Evolutionary conservation across 2,797 vertebrate genomes (phyloP).

Genomic region (Distichodus sexfasciatus): DNA sequence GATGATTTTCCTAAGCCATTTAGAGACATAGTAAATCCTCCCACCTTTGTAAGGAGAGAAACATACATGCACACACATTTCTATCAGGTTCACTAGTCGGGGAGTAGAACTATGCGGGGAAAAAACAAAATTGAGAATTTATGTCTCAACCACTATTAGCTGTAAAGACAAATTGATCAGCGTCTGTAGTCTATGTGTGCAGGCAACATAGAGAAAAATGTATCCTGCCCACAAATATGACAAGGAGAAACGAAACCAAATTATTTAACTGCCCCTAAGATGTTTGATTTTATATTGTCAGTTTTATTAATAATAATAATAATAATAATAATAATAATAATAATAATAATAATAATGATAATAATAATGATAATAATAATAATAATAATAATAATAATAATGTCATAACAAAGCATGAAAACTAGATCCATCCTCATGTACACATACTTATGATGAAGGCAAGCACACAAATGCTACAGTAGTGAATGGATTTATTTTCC

Average conservation of each 20-base stretch:
- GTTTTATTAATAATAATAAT: no score
- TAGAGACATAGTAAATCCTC: conserved; percentile 48
- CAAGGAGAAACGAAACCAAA: not conserved
- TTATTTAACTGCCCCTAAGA: not conserved
- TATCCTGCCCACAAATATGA: conserved; percentile 14
- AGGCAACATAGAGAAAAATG: conserved; percentile 12
- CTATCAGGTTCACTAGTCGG: conserved; percentile 27
- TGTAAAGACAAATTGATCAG: conserved; percentile 19
- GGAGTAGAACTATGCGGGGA: conserved; percentile 20
- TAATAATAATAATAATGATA: no score
- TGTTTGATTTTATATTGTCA: no score
- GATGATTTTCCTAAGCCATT: conserved; percentile 48
- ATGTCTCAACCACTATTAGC: conserved; percentile 27
- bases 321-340: no score
- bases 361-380: no score
- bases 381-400: no score
- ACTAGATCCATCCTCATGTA: no score
- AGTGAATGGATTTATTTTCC: no score
- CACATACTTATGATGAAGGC: no score
- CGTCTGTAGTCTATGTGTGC: conserved; percentile 20
- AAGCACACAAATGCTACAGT: no score
- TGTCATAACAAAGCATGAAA: no score
- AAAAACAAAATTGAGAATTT: conserved; percentile 15
- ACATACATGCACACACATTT: conserved; percentile 40
- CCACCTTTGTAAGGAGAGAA: conserved; percentile 40